These are phyloP conservation scores for Hypomecis atomaria DNA, from an alignment of 2,888 invertebrate species.

Conservation along the genomic window DNA sequence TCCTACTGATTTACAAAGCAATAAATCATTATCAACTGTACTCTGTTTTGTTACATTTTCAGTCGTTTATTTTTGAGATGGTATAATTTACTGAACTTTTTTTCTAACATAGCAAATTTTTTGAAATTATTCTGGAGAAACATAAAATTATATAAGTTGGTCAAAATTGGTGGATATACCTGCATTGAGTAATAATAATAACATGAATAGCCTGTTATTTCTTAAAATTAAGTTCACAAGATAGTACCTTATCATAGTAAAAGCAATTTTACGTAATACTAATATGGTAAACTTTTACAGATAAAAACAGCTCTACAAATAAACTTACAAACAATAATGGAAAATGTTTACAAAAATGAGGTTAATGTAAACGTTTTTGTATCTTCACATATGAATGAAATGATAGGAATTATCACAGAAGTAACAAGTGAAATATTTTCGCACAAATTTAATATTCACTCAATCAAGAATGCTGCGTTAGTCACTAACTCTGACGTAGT, in stretches of 20 bases:
- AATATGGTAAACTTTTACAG: constrained; percentile 42
- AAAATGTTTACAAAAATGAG: constrained; percentile 45
- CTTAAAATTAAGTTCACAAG: no score
- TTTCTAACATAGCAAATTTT: no score
- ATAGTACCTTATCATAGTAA: neutral
- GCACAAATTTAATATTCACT: constrained; percentile 30
- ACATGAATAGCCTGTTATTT: no score
- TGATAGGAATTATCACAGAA: constrained; percentile 45
- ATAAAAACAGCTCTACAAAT: constrained; percentile 53
- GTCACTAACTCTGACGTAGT: constrained; percentile 48
- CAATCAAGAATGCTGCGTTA: constrained; percentile 31
- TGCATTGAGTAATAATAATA: no score
- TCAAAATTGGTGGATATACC: no score
- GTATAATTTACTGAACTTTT: no score
- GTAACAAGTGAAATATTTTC: constrained; percentile 37
- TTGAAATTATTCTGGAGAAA: no score
- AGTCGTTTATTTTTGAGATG: no score
- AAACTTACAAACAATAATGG: constrained; percentile 58
- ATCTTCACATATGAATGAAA: constrained; percentile 36
- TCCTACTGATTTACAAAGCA: no score
- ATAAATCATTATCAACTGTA: no score
- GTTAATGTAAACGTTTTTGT: constrained; percentile 50
- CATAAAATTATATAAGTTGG: no score
- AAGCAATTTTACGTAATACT: neutral
- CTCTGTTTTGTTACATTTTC: no score